phyloP scores from a whole-genome alignment of 2,888 invertebrate species.

The Drosophila antonietae region DNA sequence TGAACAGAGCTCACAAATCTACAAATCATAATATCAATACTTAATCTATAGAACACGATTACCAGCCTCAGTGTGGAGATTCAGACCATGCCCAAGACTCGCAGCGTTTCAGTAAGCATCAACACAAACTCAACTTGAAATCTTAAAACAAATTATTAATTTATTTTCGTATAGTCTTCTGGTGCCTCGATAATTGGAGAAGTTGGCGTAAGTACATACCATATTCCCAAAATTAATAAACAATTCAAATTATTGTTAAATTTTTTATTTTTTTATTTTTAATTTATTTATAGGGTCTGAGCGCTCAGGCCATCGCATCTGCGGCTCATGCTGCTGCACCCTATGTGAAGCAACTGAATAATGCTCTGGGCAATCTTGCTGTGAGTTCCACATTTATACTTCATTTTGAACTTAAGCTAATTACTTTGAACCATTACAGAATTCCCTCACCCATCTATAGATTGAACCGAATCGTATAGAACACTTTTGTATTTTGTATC shows the following conservation, averaged over 20 bases:
- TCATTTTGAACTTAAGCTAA: constrained; percentile 14
- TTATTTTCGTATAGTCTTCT: constrained; percentile 21
- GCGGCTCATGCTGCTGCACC: constrained; percentile 49
- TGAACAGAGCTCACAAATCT: background rate
- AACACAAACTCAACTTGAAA: background rate
- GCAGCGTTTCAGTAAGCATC: constrained; percentile 49
- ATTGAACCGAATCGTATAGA: background rate
- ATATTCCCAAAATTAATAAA: background rate
- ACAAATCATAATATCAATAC: background rate
- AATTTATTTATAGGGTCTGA: constrained; percentile 32
- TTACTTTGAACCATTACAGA: constrained; percentile 36
- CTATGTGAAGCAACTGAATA: constrained; percentile 41
- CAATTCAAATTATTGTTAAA: no score
- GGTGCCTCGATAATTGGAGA: constrained; percentile 52
- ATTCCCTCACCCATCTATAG: constrained; percentile 45
- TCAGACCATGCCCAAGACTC: constrained; percentile 2
- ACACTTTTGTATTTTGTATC: constrained; percentile 1
- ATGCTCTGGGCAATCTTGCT: constrained; percentile 39
- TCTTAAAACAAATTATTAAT: background rate
- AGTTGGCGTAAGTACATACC: constrained; percentile 38
- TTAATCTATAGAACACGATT: constrained; percentile 44
- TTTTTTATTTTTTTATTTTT: background rate
- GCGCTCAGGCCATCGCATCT: constrained; percentile 45
- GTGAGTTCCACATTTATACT: constrained; percentile 24
- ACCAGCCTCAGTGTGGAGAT: constrained; percentile 40